Percentiles rank a stretch among this genome's conserved stretches.
Conservation (phyloP, 2,797 vertebrate genomes). For the Propithecus deckenii region DNA sequence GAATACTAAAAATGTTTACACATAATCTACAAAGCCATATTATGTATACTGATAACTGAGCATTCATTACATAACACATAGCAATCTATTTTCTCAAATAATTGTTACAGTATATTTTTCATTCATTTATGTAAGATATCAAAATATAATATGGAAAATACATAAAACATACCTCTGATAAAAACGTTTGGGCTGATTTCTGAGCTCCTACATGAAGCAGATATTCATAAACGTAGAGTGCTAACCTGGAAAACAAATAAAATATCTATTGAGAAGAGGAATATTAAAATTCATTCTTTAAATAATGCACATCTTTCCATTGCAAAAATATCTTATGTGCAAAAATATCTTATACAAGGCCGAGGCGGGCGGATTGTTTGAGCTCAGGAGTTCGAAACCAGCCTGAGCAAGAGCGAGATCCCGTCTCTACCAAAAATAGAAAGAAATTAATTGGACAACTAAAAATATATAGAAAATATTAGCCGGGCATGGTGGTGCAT, state of each 20-base stretch:
- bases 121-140: not conserved
- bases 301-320: constrained; percentile 47
- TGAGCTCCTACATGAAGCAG: constrained; percentile 99
- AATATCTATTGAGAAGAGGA: constrained; percentile 71
- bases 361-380: too few species aligned
- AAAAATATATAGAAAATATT: too few species aligned
- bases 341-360: not conserved
- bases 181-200: constrained; percentile 99
- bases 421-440: too few species aligned
- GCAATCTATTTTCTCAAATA: not conserved
- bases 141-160: constrained; percentile 54
- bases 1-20: constrained; percentile 16
- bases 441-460: too few species aligned
- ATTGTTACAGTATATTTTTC: constrained; percentile 17
- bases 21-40: constrained; percentile 11
- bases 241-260: constrained; percentile 91
- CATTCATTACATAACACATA: not conserved
- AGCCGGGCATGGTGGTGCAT: too few species aligned
- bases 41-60: not conserved
- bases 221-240: constrained; percentile 98
- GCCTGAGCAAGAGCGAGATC: too few species aligned
- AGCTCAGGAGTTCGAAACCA: too few species aligned
- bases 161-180: constrained; percentile 94
- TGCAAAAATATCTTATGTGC: constrained; percentile 19
- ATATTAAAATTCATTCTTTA: constrained; percentile 49